Evolutionary conservation across 2,888 invertebrate genomes (phyloP), one percentile per base, ranked within the genome.

Genomic region (Drosophila atripex): DNA sequence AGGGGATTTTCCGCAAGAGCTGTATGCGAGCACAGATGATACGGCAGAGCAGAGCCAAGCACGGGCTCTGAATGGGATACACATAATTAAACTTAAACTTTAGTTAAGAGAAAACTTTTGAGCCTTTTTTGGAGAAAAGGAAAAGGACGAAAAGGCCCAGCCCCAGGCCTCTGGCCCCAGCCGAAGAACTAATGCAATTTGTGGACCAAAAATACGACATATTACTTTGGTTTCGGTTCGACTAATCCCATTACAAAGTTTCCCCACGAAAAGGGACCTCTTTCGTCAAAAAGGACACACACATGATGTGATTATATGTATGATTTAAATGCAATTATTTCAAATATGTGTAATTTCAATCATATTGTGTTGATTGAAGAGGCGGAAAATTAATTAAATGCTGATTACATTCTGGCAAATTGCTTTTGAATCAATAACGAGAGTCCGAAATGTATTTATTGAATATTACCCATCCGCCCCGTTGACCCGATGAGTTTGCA

Each of bases 11-110:
- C 54, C 54, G 11, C 53, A 53, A 8, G 23, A 52, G 28, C 52
- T 45, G 14, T 11, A 11, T 8, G 23, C 21, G 9, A 28, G 28
- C 16, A 58, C 46, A 30, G 39, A 56, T 35, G 55, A 56, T 46
- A 35, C 35, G 35, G 35, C 30, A 1, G 30, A 11, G 30, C 35
- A 9, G 30, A 25, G 28, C 28, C 7, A 7, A 28, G 9, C 28
- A 9, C 12, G 28, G 12, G 28, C 43, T 2, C 53, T 14, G 46
- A 30, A 43, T 39, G 23, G 60, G 60, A 61, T 61, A 61, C 60
- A 61, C 60, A 61, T 61, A 61, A 61, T 61, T 60, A 61, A 61
- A 49, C 60, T 41, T 61, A 23, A 61, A 61, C 41, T 61, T 60
- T 60, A 30, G 32, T 25, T 32, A 39, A 47, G 39, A 30, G 12